Percentiles rank a stretch among this genome's conserved stretches.
Evolutionary conservation across 2,113 vertebrate genomes (phyloP).

Genomic region (Toxotes jaculatrix): DNA sequence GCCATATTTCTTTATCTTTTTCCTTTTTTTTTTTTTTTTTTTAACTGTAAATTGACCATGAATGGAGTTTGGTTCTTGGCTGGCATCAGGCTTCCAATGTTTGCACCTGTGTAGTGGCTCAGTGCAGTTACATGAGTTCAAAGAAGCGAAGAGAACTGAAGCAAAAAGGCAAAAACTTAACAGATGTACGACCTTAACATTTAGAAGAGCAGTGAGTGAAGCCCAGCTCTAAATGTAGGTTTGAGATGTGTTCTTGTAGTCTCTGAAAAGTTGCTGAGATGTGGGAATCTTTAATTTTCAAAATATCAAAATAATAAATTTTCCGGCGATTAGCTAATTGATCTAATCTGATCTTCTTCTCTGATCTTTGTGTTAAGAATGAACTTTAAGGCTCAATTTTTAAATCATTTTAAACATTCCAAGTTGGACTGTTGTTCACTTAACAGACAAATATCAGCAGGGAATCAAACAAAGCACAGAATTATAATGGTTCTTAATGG

Average conservation of each 20-base stretch:
- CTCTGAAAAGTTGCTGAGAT: not conserved
- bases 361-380: not conserved
- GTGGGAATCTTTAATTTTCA: no score
- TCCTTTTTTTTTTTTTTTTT: no score
- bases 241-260: not conserved
- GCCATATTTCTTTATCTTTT: not conserved
- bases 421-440: not conserved
- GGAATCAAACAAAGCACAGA: slow-evolving; percentile 7
- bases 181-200: not conserved
- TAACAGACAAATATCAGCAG: not conserved
- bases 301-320: not conserved
- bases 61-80: not conserved
- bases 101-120: not conserved
- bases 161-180: not conserved
- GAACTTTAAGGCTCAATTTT: not conserved
- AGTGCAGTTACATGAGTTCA: not conserved
- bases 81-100: not conserved
- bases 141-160: not conserved
- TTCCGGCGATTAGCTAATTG: not conserved
- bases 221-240: not conserved
- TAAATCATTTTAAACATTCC: not conserved
- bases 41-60: not conserved
- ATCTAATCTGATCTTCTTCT: no score
- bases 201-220: not conserved
- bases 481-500: not conserved